Conservation (phyloP, 2,797 vertebrate species). For the Coreius guichenoti region DNA sequence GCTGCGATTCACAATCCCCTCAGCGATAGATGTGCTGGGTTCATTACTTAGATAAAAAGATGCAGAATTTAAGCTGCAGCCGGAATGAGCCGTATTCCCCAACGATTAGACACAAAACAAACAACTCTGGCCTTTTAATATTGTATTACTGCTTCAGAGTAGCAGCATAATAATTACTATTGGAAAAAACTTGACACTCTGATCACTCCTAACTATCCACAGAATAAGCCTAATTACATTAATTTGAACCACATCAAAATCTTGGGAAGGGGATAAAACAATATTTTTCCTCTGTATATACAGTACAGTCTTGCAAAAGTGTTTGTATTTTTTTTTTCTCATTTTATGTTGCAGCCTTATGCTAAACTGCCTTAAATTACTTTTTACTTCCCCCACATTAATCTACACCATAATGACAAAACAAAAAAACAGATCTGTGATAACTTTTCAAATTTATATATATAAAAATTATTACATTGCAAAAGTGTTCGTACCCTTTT, state of each 20-base stretch:
- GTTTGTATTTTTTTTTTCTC: too few species aligned
- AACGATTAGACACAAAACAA: constrained; percentile 14
- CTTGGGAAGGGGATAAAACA: too few species aligned
- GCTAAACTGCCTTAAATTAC: too few species aligned
- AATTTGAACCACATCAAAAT: neutral
- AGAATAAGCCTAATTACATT: neutral
- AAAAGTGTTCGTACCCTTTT: too few species aligned
- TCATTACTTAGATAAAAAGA: constrained; percentile 30
- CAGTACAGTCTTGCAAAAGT: too few species aligned
- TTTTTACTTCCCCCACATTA: too few species aligned
- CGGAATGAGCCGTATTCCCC: neutral
- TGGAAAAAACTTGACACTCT: neutral
- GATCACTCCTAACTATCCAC: neutral
- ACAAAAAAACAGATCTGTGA: too few species aligned
- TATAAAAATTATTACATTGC: too few species aligned
- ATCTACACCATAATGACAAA: too few species aligned
- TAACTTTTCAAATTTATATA: too few species aligned
- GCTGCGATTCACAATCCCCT: constrained; percentile 13
- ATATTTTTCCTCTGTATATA: neutral
- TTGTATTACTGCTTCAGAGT: neutral
- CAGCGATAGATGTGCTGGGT: neutral
- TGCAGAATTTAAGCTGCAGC: neutral
- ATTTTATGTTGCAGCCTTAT: too few species aligned
- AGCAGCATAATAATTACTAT: neutral
- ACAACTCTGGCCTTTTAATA: constrained; percentile 8